These are phyloP conservation scores for Rhagoletis pomonella DNA, from an alignment of 1,140 invertebrate species.

Conservation along the genomic window DNA sequence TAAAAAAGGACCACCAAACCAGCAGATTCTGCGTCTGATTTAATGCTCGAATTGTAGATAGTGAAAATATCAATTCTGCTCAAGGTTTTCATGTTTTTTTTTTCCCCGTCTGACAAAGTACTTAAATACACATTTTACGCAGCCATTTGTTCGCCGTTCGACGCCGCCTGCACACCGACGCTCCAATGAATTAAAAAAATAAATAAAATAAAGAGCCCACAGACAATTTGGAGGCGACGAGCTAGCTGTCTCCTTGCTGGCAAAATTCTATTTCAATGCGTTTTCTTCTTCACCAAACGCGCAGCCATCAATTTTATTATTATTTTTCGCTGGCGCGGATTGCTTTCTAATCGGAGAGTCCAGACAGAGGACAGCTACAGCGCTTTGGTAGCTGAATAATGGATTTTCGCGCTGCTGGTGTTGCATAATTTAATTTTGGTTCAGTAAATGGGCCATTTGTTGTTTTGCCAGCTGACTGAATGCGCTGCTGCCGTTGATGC, in stretches of 20 bases:
- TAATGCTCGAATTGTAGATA: not conserved
- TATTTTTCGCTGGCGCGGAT: not conserved
- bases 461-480: conserved; percentile 43
- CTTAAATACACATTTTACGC: not conserved
- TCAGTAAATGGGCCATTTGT: conserved; percentile 37
- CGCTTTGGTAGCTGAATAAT: conserved; percentile 32
- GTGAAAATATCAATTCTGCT: not conserved
- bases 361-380: not conserved
- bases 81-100: not conserved
- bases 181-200: conserved; percentile 1
- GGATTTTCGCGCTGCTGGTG: conserved; percentile 38
- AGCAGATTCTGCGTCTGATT: not conserved
- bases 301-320: conserved; percentile 1
- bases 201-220: not conserved
- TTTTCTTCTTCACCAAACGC: not conserved
- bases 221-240: not conserved
- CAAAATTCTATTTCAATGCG: not conserved
- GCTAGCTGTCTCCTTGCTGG: not conserved
- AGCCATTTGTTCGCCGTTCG: conserved; percentile 16
- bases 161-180: not conserved
- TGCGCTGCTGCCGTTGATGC: not conserved
- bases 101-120: not conserved
- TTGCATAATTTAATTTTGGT: conserved; percentile 45
- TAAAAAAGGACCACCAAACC: not conserved
- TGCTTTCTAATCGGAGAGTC: conserved; percentile 32